A percentile compares a stretch with the other conserved stretches of the same genome.
phyloP scores from a whole-genome alignment of 2,113 vertebrate genomes.

The Microcebus jonahi region DNA sequence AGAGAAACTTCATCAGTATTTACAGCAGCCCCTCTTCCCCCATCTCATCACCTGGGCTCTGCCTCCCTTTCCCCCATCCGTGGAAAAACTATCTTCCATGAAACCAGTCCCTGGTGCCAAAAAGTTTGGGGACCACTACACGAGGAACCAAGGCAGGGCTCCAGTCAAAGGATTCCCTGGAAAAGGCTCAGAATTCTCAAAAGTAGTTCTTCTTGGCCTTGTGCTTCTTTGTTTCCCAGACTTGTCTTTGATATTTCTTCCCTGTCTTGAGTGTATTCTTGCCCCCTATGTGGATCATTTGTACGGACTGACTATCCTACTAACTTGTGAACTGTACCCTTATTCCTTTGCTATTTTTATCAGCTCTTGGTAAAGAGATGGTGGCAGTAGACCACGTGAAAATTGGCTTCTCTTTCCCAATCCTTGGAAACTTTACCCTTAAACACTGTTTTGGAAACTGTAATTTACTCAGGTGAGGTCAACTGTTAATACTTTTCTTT shows the following conservation, averaged over 20 bases:
- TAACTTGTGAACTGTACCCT: conserved; percentile 23
- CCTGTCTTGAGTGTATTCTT: not conserved
- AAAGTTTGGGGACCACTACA: too few relatives aligned
- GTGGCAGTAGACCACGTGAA: not conserved
- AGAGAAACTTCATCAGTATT: too few relatives aligned
- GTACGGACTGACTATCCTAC: not conserved
- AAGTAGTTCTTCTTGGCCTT: not conserved
- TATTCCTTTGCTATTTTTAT: conserved; percentile 47
- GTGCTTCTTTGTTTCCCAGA: not conserved
- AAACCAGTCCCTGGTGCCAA: too few relatives aligned
- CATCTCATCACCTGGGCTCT: too few relatives aligned
- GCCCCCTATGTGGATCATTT: not conserved
- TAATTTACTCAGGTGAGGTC: not conserved
- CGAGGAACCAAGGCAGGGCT: not conserved
- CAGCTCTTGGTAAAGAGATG: not conserved
- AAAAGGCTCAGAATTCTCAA: not conserved
- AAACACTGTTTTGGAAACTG: not conserved
- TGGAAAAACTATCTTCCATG: too few relatives aligned
- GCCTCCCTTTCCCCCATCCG: too few relatives aligned
- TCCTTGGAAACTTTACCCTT: not conserved
- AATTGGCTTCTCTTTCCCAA: not conserved
- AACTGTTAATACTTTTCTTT: not conserved
- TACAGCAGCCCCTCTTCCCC: too few relatives aligned
- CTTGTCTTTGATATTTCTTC: not conserved
- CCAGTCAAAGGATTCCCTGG: not conserved